These are phyloP conservation scores for Leptogaster cylindrica DNA, from an alignment of 2,888 invertebrate genomes.

Conservation along the genomic window DNA sequence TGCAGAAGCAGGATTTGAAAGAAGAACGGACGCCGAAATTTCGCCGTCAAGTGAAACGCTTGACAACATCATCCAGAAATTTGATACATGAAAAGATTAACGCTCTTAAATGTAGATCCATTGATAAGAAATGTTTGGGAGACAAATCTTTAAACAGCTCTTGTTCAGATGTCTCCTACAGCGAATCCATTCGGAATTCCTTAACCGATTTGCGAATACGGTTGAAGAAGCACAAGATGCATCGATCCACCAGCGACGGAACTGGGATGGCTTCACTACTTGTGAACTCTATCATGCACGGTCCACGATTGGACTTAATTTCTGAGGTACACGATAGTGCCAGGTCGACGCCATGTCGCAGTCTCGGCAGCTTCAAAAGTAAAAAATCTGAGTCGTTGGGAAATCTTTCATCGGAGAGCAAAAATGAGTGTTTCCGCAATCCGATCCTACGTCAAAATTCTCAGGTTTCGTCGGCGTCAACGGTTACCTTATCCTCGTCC, in stretches of 20 bases:
- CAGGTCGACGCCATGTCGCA: constrained; percentile 21
- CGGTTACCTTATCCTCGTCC: constrained; percentile 27
- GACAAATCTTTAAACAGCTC: constrained; percentile 63
- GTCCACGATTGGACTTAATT: constrained; percentile 67
- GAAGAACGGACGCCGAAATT: constrained; percentile 63
- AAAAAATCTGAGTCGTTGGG: constrained; percentile 58
- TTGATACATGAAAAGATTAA: constrained; percentile 70
- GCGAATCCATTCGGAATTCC: constrained; percentile 57
- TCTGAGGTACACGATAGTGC: constrained; percentile 64
- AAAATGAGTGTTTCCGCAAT: not conserved
- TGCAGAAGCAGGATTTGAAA: constrained; percentile 69
- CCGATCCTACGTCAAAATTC: not conserved
- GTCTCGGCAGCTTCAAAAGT: constrained; percentile 17
- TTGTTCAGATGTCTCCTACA: constrained; percentile 62
- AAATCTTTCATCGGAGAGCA: constrained; percentile 2
- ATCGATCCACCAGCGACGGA: constrained; percentile 61
- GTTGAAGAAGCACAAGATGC: constrained; percentile 53
- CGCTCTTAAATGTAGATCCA: constrained; percentile 66
- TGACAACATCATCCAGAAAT: constrained; percentile 68
- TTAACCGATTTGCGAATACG: constrained; percentile 60
- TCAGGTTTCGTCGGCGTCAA: constrained; percentile 24
- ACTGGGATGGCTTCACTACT: constrained; percentile 72
- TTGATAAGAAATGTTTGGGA: constrained; percentile 62
- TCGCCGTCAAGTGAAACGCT: constrained; percentile 68
- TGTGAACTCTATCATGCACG: constrained; percentile 70